Evolutionary conservation across 2,888 invertebrate genomes (phyloP).

Genomic region (Platypus cylindrus): DNA sequence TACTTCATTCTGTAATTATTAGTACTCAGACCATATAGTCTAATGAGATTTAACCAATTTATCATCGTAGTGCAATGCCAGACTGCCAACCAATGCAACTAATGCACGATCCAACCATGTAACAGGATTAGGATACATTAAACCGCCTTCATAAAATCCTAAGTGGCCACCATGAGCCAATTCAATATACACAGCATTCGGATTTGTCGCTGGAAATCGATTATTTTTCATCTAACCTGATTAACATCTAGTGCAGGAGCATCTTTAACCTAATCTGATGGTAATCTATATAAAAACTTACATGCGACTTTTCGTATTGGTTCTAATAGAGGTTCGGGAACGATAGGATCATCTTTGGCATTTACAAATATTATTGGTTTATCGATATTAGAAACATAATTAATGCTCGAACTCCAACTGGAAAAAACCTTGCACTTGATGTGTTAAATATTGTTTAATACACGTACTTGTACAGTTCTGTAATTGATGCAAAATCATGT

Average conservation of each 20-base stretch:
- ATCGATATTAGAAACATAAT: slow-evolving; percentile 64
- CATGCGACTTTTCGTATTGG: slow-evolving; percentile 64
- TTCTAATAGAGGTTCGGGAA: slow-evolving; percentile 63
- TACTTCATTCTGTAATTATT: no score
- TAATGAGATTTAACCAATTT: slow-evolving; percentile 20
- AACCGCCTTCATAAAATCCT: slow-evolving; percentile 87
- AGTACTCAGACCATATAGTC: no score
- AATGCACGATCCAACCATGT: slow-evolving; percentile 87
- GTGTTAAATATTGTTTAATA: no score
- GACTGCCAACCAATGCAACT: slow-evolving; percentile 66
- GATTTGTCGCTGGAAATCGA: slow-evolving; percentile 46
- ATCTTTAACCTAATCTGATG: background rate
- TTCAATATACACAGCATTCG: slow-evolving; percentile 62
- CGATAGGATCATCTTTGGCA: slow-evolving; percentile 82
- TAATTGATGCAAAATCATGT: slow-evolving; percentile 62
- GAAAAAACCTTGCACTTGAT: no score
- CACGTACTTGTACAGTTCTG: slow-evolving; percentile 55
- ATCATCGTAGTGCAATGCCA: slow-evolving; percentile 42
- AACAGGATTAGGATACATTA: slow-evolving; percentile 75
- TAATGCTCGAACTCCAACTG: slow-evolving; percentile 66
- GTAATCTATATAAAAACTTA: slow-evolving; percentile 38
- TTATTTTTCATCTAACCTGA: no score
- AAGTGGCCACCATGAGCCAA: slow-evolving; percentile 88
- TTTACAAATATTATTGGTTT: slow-evolving; percentile 87
- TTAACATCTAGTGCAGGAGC: background rate